These are phyloP conservation scores for Phaethornis superciliosus DNA, from an alignment of 2,113 vertebrate genomes.

Conservation along the genomic window DNA sequence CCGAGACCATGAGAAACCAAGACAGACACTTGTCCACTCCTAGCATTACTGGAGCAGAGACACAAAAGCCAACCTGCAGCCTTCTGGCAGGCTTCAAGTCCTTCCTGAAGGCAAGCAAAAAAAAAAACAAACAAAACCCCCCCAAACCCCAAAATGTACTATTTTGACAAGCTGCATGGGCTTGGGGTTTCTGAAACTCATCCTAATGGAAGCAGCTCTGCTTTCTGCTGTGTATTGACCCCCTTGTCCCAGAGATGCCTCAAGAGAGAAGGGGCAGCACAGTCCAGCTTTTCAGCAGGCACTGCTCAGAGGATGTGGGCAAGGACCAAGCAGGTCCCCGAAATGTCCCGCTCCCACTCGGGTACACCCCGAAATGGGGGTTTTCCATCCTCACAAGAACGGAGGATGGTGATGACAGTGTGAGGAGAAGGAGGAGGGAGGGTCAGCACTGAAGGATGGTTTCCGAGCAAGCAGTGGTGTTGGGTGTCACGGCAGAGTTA, in stretches of 20 bases:
- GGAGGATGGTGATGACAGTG: rapidly evolving
- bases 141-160: background rate
- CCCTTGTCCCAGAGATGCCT: background rate
- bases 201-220: background rate
- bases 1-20: rapidly evolving
- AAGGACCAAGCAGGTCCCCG: background rate
- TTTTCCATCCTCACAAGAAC: background rate
- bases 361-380: background rate
- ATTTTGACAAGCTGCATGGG: background rate
- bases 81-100: background rate
- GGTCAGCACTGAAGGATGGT: background rate
- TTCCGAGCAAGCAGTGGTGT: background rate
- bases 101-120: background rate
- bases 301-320: background rate
- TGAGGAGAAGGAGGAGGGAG: background rate
- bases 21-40: background rate
- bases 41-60: background rate
- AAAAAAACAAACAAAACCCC: too few species aligned
- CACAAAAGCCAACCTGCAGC: background rate
- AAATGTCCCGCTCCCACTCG: background rate
- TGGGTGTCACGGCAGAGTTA: background rate
- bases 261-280: rapidly evolving
- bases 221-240: rapidly evolving
- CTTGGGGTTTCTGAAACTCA: rapidly evolving
- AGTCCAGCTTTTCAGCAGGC: background rate